Evolutionary conservation across 92 coral and sea anemone genomes (phyloP).

Genomic region (Hydrozoanthus gracilis): DNA sequence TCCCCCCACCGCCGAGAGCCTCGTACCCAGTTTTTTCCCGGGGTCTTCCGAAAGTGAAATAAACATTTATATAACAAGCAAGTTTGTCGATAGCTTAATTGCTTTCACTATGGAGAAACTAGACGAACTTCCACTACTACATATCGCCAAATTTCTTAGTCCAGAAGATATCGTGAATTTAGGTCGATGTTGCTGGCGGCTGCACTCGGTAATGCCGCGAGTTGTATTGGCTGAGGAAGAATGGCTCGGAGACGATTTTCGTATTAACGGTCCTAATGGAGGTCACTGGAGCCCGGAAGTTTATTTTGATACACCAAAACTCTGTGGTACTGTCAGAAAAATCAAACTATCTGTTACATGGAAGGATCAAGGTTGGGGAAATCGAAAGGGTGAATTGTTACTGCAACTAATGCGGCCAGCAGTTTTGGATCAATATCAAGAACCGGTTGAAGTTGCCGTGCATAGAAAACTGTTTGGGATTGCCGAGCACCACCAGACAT

Average conservation of each 20-base stretch:
- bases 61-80: too few species aligned
- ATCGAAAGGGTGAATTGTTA: constrained; percentile 64
- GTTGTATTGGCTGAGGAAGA: neutral
- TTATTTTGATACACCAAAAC: constrained; percentile 65
- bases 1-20: too few species aligned
- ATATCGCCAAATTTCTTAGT: constrained; percentile 52
- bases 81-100: neutral
- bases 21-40: too few species aligned
- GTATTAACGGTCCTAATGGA: constrained; percentile 46
- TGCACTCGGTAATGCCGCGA: constrained; percentile 55
- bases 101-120: constrained; percentile 19
- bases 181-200: constrained; percentile 38
- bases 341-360: constrained; percentile 51
- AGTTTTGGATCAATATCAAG: neutral
- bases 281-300: constrained; percentile 54
- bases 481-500: constrained; percentile 60
- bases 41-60: too few species aligned
- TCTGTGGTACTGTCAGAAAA: constrained; percentile 40
- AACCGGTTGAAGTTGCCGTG: constrained; percentile 24
- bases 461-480: constrained; percentile 62
- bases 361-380: constrained; percentile 75
- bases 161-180: constrained; percentile 66
- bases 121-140: constrained; percentile 45
- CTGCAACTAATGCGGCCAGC: constrained; percentile 57
- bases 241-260: constrained; percentile 49